Conservation (phyloP, 2,888 invertebrate species). For the Hyalella azteca region DNA sequence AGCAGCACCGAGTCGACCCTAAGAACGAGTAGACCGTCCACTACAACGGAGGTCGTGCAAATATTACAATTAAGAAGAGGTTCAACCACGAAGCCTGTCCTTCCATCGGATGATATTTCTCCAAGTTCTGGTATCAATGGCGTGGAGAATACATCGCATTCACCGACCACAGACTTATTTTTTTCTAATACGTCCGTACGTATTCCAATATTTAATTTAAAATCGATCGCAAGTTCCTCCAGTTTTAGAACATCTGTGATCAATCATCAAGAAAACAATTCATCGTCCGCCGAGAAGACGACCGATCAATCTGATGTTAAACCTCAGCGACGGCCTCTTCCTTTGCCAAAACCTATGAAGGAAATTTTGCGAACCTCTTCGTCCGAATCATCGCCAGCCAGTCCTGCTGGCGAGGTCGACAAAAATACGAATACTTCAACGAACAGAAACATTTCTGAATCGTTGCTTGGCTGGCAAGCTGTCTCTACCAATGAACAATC, state of each 20-base stretch:
- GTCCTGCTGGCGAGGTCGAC: neutral
- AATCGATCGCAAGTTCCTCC: slow-evolving; percentile 2
- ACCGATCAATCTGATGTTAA: neutral
- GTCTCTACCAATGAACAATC: neutral
- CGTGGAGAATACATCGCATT: slow-evolving; percentile 3
- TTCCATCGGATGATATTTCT: neutral
- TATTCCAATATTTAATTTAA: slow-evolving; percentile 32
- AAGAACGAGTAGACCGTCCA: neutral
- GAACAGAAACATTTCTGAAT: neutral
- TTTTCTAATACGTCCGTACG: neutral
- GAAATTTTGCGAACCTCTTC: neutral
- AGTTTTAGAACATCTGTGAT: neutral
- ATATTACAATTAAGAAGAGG: slow-evolving; percentile 15
- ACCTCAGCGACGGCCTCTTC: neutral
- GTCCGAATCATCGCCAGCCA: neutral
- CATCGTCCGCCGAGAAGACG: neutral
- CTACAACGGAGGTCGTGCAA: neutral
- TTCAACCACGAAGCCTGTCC: neutral
- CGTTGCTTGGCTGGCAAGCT: too few relatives aligned
- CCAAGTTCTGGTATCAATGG: slow-evolving; percentile 9
- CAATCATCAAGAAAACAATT: neutral
- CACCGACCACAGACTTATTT: slow-evolving; percentile 1
- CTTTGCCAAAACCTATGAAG: slow-evolving; percentile 5
- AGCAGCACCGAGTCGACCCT: neutral
- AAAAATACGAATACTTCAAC: neutral